These are phyloP conservation scores for Trochalopteron elliotii DNA, from an alignment of 2,113 vertebrate genomes.

Conservation along the genomic window DNA sequence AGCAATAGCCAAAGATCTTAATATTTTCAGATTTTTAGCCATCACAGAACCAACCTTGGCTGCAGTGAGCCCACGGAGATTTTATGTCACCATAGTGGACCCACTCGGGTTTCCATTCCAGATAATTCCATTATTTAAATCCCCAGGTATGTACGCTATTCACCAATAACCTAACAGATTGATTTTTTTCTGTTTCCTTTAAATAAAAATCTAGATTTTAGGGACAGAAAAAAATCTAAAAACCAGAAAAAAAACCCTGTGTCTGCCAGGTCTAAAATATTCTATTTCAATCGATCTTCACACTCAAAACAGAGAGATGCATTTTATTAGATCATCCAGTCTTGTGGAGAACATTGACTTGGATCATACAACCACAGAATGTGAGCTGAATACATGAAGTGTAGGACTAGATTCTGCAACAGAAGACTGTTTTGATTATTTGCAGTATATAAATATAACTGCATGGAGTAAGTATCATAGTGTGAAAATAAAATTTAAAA, in stretches of 20 bases:
- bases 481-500: not conserved
- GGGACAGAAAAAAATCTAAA: not conserved
- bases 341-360: not conserved
- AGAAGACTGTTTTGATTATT: not conserved
- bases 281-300: not conserved
- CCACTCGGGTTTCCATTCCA: accelerated
- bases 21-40: not conserved
- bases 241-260: not conserved
- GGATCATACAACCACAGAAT: not conserved
- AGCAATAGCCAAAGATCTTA: not conserved
- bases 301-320: not conserved
- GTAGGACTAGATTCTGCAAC: not conserved
- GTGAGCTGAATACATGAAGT: not conserved
- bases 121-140: not conserved
- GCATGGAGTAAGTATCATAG: not conserved
- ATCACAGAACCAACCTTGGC: not conserved
- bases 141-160: not conserved
- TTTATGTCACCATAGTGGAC: not conserved
- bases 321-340: not conserved
- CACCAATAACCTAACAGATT: not conserved
- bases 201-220: not conserved
- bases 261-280: not conserved
- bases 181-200: not conserved
- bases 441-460: not conserved
- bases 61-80: not conserved